Conservation (phyloP, 2,113 vertebrate species). For the Herpailurus yagouaroundi region DNA sequence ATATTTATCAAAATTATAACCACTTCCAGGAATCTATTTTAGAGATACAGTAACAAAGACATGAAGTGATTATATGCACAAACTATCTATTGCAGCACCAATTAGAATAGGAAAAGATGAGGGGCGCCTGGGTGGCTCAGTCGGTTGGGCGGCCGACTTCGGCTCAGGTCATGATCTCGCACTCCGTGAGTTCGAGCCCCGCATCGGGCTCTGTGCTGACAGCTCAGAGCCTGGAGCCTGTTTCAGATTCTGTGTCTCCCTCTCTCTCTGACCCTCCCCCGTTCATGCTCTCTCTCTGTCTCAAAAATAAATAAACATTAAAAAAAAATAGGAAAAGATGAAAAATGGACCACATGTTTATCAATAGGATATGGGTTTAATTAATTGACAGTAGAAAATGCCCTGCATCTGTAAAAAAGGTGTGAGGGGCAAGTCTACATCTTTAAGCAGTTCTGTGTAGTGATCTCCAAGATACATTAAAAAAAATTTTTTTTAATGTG, state of each 20-base stretch:
- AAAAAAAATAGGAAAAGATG: not conserved
- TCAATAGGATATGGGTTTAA: not conserved
- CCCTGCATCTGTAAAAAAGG: too few relatives aligned
- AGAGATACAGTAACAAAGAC: not conserved
- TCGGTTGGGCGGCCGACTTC: too few relatives aligned
- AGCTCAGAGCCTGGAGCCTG: too few relatives aligned
- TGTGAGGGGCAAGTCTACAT: not conserved
- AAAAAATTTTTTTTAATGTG: too few relatives aligned
- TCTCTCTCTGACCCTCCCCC: too few relatives aligned
- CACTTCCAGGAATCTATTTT: not conserved
- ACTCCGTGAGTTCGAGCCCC: too few relatives aligned
- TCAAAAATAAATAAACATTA: too few relatives aligned
- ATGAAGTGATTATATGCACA: not conserved
- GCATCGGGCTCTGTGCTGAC: too few relatives aligned
- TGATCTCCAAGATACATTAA: not conserved
- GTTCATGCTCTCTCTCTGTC: too few relatives aligned
- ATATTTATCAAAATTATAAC: not conserved
- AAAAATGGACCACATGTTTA: not conserved
- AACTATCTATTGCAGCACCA: not conserved
- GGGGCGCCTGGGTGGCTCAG: too few relatives aligned
- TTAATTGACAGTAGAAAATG: not conserved
- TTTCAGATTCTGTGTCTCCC: too few relatives aligned
- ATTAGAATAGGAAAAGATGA: not conserved
- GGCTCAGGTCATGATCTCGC: too few relatives aligned
- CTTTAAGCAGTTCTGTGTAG: not conserved